These are phyloP conservation scores for Sebastes steindachneri DNA, from an alignment of 2,797 vertebrate genomes.

Conservation along the genomic window DNA sequence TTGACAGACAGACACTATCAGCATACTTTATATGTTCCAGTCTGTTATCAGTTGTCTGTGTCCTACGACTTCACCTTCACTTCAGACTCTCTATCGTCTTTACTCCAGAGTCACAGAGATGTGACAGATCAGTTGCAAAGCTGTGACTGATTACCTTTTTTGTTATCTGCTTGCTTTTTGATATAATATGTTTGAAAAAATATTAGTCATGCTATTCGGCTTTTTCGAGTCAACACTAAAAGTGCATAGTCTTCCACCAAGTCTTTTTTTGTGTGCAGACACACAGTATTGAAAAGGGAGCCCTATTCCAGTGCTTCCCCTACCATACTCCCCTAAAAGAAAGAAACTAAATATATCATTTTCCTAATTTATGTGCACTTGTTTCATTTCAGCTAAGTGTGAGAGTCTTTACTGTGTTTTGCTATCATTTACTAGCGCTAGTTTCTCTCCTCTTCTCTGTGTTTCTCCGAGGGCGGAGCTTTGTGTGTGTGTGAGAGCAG, in stretches of 20 bases:
- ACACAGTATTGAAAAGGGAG: neutral
- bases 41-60: neutral
- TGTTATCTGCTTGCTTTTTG: neutral
- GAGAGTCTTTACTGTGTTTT: no score
- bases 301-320: neutral
- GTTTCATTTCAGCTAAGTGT: no score
- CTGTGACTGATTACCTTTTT: neutral
- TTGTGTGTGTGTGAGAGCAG: no score
- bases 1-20: neutral
- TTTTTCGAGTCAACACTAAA: neutral
- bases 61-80: neutral
- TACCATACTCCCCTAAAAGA: no score
- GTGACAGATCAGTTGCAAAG: neutral
- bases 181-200: neutral
- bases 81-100: neutral
- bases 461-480: no score
- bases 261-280: neutral
- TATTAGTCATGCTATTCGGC: neutral
- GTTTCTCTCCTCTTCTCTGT: no score
- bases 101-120: neutral
- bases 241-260: neutral
- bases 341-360: no score
- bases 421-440: no score
- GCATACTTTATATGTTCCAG: neutral
- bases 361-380: no score